Evolutionary conservation across 1,140 invertebrate genomes (phyloP), one percentile per base, ranked within the genome.

Genomic region (Diachasmimorpha longicaudata): DNA sequence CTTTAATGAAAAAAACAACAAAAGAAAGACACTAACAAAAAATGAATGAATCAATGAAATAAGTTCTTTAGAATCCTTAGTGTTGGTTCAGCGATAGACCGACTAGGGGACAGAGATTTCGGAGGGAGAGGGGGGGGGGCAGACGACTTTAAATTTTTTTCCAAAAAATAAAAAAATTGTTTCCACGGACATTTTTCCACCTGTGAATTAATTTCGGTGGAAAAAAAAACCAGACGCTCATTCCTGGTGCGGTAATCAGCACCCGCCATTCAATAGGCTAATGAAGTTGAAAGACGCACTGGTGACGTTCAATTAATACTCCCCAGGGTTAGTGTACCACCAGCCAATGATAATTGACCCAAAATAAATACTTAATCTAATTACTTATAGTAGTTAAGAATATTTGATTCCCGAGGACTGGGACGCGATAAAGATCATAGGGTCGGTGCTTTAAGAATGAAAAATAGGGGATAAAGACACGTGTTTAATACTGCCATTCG

Each of bases 401-500:
- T 31, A 73, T 16, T 58, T 21, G 21, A 37, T 19, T 31, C 16
- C 14, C 21, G 25, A 48, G n/a, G 19, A 68, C 14, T 39, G 68
- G 16, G 46, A 42, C 39, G 39, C 13, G 13, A 42, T 42, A 10
- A 42, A 42, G 11, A 42, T 42, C 13, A 11, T 11, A 42, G 9
- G 39, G 11, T 42, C 39, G 13, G 13, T 13, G 39, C 4, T 4
- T 42, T 42, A 10, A 42, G 39, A 42, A 10, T 1, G 39, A 42
- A 42, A 11, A 31, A 31, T 31, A 3, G 31, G 31, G 31, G 31
- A 42, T 76, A 81, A 84, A 69, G 23, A 25, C 3, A 80, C 76
- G 48, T 83, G 76, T 81, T 80, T 85, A 76, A 86, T 87, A 87
- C 86, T 86, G 85, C 86, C 83, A 86, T 83, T 85, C 79, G 78